Percentiles rank a stretch among this genome's conserved stretches.
Conservation (phyloP, 2,888 invertebrate species). For the Xestia ashworthii region DNA sequence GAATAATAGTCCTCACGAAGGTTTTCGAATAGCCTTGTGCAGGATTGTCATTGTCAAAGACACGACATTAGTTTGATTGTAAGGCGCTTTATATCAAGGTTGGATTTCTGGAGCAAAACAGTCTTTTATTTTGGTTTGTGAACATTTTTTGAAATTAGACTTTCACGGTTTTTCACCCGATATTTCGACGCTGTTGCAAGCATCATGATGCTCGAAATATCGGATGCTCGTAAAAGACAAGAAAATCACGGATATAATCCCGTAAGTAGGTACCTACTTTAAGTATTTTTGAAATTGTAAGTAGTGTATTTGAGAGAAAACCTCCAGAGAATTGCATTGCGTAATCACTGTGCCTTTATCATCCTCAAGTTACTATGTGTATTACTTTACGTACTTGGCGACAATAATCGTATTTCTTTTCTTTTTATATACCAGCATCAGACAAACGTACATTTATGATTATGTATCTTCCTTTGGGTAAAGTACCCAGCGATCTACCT, state of each 20-base stretch:
- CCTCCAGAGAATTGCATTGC: constrained; percentile 9
- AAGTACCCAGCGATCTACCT: neutral
- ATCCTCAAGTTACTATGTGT: neutral
- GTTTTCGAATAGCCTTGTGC: constrained; percentile 75
- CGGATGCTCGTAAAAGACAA: no score
- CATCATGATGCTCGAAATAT: no score
- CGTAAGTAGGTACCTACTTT: no score
- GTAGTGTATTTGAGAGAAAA: neutral
- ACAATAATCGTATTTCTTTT: constrained; percentile 7
- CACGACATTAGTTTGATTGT: constrained; percentile 55
- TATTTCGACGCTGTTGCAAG: no score
- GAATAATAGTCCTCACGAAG: constrained; percentile 71
- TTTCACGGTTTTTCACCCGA: no score
- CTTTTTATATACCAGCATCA: neutral
- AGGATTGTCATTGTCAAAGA: constrained; percentile 79
- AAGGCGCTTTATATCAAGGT: constrained; percentile 6
- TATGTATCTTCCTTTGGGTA: neutral
- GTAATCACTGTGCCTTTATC: neutral
- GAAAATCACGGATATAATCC: no score
- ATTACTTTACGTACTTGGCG: neutral
- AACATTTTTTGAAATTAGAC: no score
- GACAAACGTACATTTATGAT: constrained; percentile 8
- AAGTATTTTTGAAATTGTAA: neutral
- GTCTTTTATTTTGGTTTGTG: neutral
- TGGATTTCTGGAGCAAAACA: neutral